Percentiles rank a stretch among this genome's conserved stretches.
phyloP scores from a whole-genome alignment of 2,888 invertebrate genomes.

The Epirrita christyi region DNA sequence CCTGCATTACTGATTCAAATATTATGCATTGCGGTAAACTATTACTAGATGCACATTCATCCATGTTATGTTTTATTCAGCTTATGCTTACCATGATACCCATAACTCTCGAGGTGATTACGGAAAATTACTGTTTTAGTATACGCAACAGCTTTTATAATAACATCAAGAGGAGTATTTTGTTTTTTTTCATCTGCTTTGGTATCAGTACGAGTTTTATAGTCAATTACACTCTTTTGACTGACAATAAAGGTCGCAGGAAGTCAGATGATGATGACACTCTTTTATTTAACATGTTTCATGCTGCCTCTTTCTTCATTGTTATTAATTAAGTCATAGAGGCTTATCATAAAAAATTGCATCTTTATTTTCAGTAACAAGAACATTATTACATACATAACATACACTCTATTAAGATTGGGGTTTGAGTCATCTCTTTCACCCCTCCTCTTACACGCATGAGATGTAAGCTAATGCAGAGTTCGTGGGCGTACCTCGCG shows the following conservation, averaged over 20 bases:
- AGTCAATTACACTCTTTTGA: too few species aligned
- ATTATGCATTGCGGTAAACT: constrained; percentile 47
- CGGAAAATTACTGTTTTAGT: constrained; percentile 21
- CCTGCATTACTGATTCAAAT: constrained; percentile 52
- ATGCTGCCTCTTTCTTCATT: too few species aligned
- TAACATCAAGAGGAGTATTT: not conserved
- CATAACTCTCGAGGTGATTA: constrained; percentile 37
- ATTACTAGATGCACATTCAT: constrained; percentile 45
- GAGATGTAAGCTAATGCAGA: constrained; percentile 35
- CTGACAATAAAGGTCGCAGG: too few species aligned
- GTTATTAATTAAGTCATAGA: too few species aligned
- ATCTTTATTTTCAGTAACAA: too few species aligned
- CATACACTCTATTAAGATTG: not conserved
- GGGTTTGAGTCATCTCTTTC: constrained; percentile 3
- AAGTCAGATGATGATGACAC: too few species aligned
- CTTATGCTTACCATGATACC: constrained; percentile 34
- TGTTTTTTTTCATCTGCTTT: not conserved
- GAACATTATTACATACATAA: too few species aligned
- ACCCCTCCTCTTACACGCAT: constrained; percentile 7
- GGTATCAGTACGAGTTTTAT: not conserved
- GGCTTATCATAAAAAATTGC: too few species aligned
- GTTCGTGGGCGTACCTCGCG: constrained; percentile 53
- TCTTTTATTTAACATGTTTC: too few species aligned
- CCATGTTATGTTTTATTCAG: constrained; percentile 42
- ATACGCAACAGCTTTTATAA: not conserved